A percentile compares a stretch with the other conserved stretches of the same genome.
Conservation (phyloP, 1,140 invertebrate genomes). For the Caenorhabditis briggsae region DNA sequence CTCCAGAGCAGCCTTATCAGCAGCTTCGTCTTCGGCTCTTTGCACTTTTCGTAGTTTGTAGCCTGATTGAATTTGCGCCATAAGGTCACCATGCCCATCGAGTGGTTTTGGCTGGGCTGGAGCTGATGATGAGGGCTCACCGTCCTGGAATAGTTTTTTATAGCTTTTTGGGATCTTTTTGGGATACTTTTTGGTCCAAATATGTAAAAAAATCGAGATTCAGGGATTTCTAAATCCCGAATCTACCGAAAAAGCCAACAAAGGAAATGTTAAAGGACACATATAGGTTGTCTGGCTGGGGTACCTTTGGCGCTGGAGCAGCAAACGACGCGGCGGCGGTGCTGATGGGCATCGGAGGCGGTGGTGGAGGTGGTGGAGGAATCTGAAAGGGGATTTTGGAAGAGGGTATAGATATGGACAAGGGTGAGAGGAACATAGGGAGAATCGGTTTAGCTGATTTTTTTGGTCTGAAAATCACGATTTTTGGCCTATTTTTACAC, state of each 20-base stretch:
- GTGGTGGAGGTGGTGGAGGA: constrained; percentile 66
- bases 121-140: background rate
- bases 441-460: background rate
- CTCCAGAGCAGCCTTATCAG: constrained; percentile 67
- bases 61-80: constrained; percentile 73
- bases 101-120: background rate
- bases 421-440: constrained; percentile 8
- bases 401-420: too few relatives aligned
- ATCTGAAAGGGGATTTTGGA: constrained; percentile 18
- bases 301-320: constrained; percentile 46
- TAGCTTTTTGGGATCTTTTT: background rate
- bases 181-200: too few relatives aligned
- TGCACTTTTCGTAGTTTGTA: constrained; percentile 71
- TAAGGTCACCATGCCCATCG: constrained; percentile 56
- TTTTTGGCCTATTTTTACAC: too few relatives aligned
- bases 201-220: background rate
- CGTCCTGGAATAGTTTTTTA: constrained; percentile 29
- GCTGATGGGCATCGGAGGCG: constrained; percentile 54
- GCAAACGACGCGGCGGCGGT: constrained; percentile 57
- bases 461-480: too few relatives aligned
- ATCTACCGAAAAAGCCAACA: background rate
- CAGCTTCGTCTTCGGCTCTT: constrained; percentile 69
- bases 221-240: background rate
- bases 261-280: background rate
- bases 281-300: background rate